Conservation (phyloP, 2,888 invertebrate genomes). For the Scaeva pyrastri region DNA sequence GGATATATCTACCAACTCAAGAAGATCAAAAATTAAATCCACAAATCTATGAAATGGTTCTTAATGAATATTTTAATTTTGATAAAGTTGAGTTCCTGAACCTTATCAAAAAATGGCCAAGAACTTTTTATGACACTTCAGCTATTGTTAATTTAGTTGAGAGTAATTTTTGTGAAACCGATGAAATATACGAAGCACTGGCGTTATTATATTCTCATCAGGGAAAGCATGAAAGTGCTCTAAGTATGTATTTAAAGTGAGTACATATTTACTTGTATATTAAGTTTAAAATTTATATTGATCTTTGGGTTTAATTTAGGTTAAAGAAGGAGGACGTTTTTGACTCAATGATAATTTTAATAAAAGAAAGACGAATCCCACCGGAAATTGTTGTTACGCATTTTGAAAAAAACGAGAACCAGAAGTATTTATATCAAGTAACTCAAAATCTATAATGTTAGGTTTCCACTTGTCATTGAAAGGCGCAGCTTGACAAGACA, state of each 20-base stretch:
- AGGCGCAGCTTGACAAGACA: no score
- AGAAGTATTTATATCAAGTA: constrained; percentile 90
- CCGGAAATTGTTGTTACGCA: constrained; percentile 93
- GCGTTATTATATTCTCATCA: constrained; percentile 95
- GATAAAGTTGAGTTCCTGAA: constrained; percentile 93
- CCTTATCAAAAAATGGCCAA: constrained; percentile 95
- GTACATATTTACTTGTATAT: no score
- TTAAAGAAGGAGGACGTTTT: constrained; percentile 96
- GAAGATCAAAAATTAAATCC: constrained; percentile 90
- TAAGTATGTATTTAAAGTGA: constrained; percentile 94
- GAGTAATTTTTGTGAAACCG: constrained; percentile 90
- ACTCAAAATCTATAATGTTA: constrained; percentile 68
- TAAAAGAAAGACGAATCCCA: constrained; percentile 90
- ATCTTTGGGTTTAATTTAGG: constrained; percentile 82
- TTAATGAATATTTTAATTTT: constrained; percentile 94
- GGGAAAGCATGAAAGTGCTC: constrained; percentile 94
- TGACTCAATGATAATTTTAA: constrained; percentile 92
- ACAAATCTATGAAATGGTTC: constrained; percentile 96
- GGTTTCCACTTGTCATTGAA: no score
- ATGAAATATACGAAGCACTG: constrained; percentile 92
- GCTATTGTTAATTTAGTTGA: constrained; percentile 94
- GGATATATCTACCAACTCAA: constrained; percentile 91
- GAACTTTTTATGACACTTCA: constrained; percentile 91
- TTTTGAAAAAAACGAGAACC: constrained; percentile 89
- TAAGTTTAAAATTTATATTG: no score